phyloP scores from a whole-genome alignment of 2,113 vertebrate species.

The Origma solitaria region DNA sequence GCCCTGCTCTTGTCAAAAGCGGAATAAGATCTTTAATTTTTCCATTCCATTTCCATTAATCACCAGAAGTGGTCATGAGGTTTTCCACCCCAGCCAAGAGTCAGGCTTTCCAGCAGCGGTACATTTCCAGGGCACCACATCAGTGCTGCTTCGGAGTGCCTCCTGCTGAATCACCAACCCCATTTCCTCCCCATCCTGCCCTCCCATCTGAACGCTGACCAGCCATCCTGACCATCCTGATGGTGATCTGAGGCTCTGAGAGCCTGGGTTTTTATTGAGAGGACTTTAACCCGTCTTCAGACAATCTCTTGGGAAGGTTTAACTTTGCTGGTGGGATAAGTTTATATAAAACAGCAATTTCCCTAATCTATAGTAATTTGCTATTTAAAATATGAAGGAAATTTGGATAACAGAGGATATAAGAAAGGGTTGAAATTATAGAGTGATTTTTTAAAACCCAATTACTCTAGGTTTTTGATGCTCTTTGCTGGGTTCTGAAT shows the following conservation, averaged over 20 bases:
- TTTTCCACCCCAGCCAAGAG: slow-evolving; percentile 32
- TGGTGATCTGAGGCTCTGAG: not conserved
- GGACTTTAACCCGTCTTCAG: not conserved
- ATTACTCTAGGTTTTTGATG: not conserved
- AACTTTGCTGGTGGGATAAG: not conserved
- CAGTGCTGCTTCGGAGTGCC: not conserved
- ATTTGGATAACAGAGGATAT: not conserved
- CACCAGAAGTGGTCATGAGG: slow-evolving; percentile 40
- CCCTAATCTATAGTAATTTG: not conserved
- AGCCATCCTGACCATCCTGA: not conserved
- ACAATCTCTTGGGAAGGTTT: not conserved
- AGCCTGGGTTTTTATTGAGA: not conserved
- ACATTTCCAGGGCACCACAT: not conserved
- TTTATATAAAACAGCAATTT: not conserved
- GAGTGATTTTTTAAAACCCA: not conserved
- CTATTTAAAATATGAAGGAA: not conserved
- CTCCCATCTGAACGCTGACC: not conserved
- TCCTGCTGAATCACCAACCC: not conserved
- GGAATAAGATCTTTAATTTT: slow-evolving; percentile 49
- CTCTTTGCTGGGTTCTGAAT: not conserved
- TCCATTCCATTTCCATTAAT: slow-evolving; percentile 54
- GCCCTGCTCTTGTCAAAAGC: slow-evolving; percentile 35
- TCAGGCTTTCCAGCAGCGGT: slow-evolving; percentile 19
- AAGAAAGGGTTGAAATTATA: not conserved
- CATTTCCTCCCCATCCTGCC: accelerated